A percentile compares a stretch with the other conserved stretches of the same genome.
Conservation (phyloP, 2,888 invertebrate genomes). For the Trissonchulus latispiculum region DNA sequence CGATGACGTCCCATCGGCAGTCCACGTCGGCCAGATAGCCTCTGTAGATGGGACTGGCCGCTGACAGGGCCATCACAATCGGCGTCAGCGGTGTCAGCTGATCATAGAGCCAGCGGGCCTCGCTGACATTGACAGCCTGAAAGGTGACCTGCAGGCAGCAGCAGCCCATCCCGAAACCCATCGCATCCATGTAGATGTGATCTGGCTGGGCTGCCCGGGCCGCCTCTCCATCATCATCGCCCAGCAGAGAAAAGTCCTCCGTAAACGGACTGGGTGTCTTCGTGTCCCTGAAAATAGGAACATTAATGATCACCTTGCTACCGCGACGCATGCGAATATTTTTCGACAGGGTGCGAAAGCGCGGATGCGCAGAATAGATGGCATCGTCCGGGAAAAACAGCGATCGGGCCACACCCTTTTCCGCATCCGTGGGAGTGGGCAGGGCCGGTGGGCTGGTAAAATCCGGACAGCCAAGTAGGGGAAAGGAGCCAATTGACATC, state of each 20-base stretch:
- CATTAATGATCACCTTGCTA: conserved; percentile 88
- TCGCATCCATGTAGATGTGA: conserved; percentile 94
- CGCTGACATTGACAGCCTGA: conserved; percentile 79
- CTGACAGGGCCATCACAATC: conserved; percentile 92
- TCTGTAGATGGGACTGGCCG: conserved; percentile 86
- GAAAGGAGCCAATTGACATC: conserved; percentile 79
- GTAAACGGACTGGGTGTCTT: conserved; percentile 51
- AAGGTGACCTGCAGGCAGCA: conserved; percentile 82
- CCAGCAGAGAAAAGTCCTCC: conserved; percentile 53
- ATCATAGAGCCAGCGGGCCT: conserved; percentile 90
- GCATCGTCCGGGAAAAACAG: conserved; percentile 85
- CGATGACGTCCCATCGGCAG: conserved; percentile 67
- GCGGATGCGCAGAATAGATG: conserved; percentile 86
- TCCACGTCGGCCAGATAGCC: conserved; percentile 90
- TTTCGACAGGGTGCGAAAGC: conserved; percentile 67
- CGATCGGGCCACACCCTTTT: conserved; percentile 66
- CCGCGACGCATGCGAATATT: conserved; percentile 84
- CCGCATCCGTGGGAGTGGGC: conserved; percentile 59
- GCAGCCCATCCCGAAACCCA: conserved; percentile 99
- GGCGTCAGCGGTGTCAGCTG: conserved; percentile 93
- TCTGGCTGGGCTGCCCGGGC: conserved; percentile 64
- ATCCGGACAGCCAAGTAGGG: conserved; percentile 75
- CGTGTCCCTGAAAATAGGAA: conserved; percentile 61
- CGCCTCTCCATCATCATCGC: conserved; percentile 55
- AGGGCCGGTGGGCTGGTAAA: conserved; percentile 67